Conservation (phyloP, 1,140 invertebrate species). For the Cydia amplana region DNA sequence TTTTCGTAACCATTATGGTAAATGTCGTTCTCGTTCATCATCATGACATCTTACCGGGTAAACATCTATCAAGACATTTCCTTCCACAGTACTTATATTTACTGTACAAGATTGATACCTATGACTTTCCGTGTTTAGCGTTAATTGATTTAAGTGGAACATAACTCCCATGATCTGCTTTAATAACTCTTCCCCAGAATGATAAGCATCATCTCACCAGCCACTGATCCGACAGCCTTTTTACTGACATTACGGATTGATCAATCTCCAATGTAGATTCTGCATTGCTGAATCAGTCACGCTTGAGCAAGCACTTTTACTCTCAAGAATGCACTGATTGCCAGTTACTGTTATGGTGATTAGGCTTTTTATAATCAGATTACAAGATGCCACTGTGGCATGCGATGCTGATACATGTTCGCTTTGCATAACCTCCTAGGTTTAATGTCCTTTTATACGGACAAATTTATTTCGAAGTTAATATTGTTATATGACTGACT, state of each 20-base stretch:
- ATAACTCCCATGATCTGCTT: neutral
- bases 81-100: too few relatives aligned
- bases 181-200: neutral
- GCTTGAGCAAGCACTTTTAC: neutral
- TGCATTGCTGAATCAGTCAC: constrained; percentile 1
- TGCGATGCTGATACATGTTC: neutral
- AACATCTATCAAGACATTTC: too few relatives aligned
- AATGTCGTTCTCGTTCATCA: too few relatives aligned
- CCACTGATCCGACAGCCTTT: neutral
- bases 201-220: neutral
- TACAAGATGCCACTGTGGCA: neutral
- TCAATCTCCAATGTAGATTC: neutral
- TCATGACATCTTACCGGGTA: too few relatives aligned
- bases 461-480: too few relatives aligned
- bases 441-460: too few relatives aligned
- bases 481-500: too few relatives aligned
- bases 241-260: constrained; percentile 6
- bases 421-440: too few relatives aligned
- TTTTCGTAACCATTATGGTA: too few relatives aligned
- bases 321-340: neutral
- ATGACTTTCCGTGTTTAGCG: too few relatives aligned
- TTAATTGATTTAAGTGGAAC: neutral
- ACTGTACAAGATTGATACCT: too few relatives aligned
- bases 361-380: neutral
- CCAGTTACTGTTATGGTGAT: constrained; percentile 4